Conservation (phyloP, 2,113 vertebrate genomes). For the Gnathonemus echidnorhynchus region DNA sequence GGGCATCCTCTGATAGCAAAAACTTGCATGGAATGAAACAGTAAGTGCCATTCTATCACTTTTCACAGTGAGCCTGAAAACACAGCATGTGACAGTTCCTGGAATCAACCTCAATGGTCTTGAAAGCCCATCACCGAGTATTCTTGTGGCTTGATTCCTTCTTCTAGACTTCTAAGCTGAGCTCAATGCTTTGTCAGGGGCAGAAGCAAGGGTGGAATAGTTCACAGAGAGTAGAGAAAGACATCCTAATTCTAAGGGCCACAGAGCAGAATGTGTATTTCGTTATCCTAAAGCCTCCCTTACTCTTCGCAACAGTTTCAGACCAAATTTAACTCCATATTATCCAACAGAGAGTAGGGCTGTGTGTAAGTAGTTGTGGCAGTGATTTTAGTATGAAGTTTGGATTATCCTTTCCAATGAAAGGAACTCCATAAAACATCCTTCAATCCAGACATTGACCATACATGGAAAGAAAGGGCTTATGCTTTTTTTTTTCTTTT, state of each 20-base stretch:
- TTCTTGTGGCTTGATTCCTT: conserved; percentile 1
- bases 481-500: neutral
- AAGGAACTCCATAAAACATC: neutral
- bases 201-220: neutral
- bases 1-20: neutral
- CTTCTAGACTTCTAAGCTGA: neutral
- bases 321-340: neutral
- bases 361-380: neutral
- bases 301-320: neutral
- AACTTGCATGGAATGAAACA: neutral
- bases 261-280: neutral
- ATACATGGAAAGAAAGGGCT: neutral
- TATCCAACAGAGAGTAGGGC: neutral
- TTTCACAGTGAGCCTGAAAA: neutral
- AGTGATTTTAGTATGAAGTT: neutral
- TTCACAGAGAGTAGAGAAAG: neutral
- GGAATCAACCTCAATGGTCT: neutral
- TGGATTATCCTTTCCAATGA: neutral
- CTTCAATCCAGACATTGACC: neutral
- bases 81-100: neutral
- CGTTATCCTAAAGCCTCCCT: neutral
- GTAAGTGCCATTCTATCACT: neutral
- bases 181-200: neutral
- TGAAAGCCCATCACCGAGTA: neutral
- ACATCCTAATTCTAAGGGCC: neutral